Evolutionary conservation across 2,113 vertebrate genomes (phyloP).

Genomic region (Lophotis ruficrista): DNA sequence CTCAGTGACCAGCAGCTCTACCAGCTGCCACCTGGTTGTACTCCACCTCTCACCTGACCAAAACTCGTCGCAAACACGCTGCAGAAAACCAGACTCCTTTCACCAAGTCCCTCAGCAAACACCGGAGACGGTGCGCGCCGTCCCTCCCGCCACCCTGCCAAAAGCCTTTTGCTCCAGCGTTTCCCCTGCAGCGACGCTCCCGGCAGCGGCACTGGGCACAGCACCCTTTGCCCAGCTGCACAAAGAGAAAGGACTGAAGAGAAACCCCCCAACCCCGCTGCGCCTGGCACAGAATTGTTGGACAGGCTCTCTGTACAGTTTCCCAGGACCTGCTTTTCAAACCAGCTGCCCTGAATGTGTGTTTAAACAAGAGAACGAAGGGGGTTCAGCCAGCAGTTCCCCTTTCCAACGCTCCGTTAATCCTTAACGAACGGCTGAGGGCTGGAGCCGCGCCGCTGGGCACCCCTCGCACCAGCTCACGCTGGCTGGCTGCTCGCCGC

Average conservation of each 20-base stretch:
- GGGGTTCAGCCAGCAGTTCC: not conserved
- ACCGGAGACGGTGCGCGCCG: rapidly evolving
- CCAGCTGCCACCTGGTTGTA: not conserved
- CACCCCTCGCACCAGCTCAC: rapidly evolving
- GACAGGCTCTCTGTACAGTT: rapidly evolving
- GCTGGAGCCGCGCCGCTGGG: not conserved
- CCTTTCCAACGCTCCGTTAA: rapidly evolving
- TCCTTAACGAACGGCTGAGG: not conserved
- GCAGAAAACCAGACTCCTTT: not conserved
- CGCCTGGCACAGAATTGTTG: no score
- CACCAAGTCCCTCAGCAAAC: not conserved
- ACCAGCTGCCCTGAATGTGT: not conserved
- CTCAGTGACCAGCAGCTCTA: not conserved
- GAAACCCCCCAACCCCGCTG: not conserved
- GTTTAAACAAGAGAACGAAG: not conserved
- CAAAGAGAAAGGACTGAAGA: not conserved
- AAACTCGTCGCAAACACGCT: rapidly evolving
- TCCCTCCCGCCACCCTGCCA: not conserved
- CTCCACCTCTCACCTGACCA: rapidly evolving
- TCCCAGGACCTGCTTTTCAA: not conserved
- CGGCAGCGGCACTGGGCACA: rapidly evolving
- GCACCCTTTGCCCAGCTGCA: not conserved
- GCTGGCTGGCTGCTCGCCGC: not conserved
- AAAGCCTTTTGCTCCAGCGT: not conserved
- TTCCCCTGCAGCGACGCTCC: not conserved